These are phyloP conservation scores for Steinernema hermaphroditum DNA, from an alignment of 2,888 invertebrate genomes.

Conservation along the genomic window DNA sequence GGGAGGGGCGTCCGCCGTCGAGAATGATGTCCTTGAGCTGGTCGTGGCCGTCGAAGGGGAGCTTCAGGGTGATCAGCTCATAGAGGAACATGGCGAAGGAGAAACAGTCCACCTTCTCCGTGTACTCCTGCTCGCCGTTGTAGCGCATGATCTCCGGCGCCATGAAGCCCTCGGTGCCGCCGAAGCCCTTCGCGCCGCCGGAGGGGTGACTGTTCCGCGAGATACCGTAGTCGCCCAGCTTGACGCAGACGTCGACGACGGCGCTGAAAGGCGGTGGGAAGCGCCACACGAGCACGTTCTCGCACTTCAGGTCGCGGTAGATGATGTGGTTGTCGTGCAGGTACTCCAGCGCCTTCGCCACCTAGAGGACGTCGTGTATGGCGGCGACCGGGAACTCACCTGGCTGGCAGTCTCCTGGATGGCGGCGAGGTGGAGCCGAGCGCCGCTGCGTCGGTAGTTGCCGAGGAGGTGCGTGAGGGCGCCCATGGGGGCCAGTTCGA, in stretches of 20 bases:
- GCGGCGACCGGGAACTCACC: no score
- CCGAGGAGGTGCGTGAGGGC: slow-evolving; percentile 82
- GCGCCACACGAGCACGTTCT: slow-evolving; percentile 97
- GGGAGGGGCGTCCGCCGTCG: slow-evolving; percentile 87
- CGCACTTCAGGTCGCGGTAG: slow-evolving; percentile 80
- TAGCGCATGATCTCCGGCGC: slow-evolving; percentile 97
- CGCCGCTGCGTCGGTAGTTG: slow-evolving; percentile 83
- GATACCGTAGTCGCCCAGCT: slow-evolving; percentile 87
- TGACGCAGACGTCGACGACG: slow-evolving; percentile 72
- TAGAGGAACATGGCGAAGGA: slow-evolving; percentile 98
- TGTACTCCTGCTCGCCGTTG: slow-evolving; percentile 97
- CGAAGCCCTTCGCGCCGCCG: slow-evolving; percentile 77
- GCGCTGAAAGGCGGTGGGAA: slow-evolving; percentile 78
- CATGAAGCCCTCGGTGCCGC: slow-evolving; percentile 98
- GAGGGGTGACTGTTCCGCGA: slow-evolving; percentile 65
- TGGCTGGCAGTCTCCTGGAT: slow-evolving; percentile 85
- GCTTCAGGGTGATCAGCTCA: slow-evolving; percentile 86
- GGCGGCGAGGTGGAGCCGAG: slow-evolving; percentile 79
- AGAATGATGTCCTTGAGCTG: slow-evolving; percentile 93
- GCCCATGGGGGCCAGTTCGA: slow-evolving; percentile 88
- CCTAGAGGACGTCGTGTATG: slow-evolving; percentile 62
- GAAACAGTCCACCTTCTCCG: slow-evolving; percentile 97
- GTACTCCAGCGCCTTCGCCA: slow-evolving; percentile 90
- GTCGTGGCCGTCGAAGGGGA: slow-evolving; percentile 93
- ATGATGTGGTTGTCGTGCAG: slow-evolving; percentile 89